phyloP scores from a whole-genome alignment of 2,888 invertebrate species.

The Allygus modestus region DNA sequence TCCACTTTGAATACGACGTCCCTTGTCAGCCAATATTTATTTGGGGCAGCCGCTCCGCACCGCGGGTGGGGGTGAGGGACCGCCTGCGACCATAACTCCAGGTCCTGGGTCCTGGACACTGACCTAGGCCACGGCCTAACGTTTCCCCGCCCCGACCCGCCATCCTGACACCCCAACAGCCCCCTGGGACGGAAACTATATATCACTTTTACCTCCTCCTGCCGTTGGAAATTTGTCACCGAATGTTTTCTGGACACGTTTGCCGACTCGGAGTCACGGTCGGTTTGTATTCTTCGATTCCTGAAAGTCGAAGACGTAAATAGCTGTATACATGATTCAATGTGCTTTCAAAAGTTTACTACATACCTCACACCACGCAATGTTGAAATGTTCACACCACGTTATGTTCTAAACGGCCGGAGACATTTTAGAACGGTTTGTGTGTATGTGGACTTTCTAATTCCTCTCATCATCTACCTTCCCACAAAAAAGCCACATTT shows the following conservation, averaged over 20 bases:
- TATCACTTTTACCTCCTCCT: slow-evolving; percentile 34
- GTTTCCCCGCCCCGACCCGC: neutral
- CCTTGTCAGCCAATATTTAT: slow-evolving; percentile 24
- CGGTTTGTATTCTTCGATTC: neutral
- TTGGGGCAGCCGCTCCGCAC: neutral
- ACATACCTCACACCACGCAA: too few relatives aligned
- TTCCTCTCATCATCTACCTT: too few relatives aligned
- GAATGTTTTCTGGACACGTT: slow-evolving; percentile 32
- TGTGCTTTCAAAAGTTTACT: too few relatives aligned
- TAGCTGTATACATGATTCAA: too few relatives aligned
- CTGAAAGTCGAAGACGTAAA: too few relatives aligned
- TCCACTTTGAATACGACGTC: slow-evolving; percentile 4
- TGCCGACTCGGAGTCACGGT: slow-evolving; percentile 26
- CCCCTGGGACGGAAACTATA: slow-evolving; percentile 28
- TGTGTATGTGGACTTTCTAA: too few relatives aligned
- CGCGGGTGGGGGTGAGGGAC: neutral
- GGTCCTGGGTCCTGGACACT: neutral
- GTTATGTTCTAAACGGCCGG: too few relatives aligned
- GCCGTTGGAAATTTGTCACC: slow-evolving; percentile 26
- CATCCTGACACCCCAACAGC: neutral
- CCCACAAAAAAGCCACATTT: too few relatives aligned
- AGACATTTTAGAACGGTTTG: too few relatives aligned
- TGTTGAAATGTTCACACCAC: too few relatives aligned
- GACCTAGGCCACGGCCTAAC: neutral
- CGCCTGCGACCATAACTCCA: neutral